These are phyloP conservation scores for Drosophila cardini DNA, from an alignment of 1,140 invertebrate genomes.

Conservation along the genomic window DNA sequence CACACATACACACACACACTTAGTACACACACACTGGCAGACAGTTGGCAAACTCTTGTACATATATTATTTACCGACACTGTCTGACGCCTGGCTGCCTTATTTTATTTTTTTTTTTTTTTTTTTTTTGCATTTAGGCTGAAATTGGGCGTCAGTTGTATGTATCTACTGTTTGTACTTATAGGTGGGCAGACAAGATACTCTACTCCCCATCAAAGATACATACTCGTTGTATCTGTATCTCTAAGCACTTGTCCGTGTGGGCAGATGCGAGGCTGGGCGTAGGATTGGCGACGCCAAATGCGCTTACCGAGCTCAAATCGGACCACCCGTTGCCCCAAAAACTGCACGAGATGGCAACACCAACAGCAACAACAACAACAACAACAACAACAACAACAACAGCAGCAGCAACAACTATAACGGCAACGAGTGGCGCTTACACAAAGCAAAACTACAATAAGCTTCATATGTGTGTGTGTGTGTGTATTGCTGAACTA, in stretches of 20 bases:
- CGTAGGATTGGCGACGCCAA: constrained; percentile 66
- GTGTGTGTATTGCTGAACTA: constrained; percentile 46
- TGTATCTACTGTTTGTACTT: constrained; percentile 18
- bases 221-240: constrained; percentile 41
- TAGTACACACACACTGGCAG: constrained; percentile 13
- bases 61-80: constrained; percentile 54
- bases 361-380: constrained; percentile 3
- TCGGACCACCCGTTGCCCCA: constrained; percentile 62
- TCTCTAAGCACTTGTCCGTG: constrained; percentile 67
- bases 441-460: constrained; percentile 15
- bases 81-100: constrained; percentile 46
- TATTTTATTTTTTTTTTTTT: constrained; percentile 29
- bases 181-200: constrained; percentile 54
- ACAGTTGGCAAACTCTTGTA: constrained; percentile 42
- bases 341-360: constrained; percentile 39
- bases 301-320: constrained; percentile 54
- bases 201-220: constrained; percentile 2
- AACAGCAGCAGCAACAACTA: constrained; percentile 32
- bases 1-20: constrained; percentile 27
- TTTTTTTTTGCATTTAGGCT: constrained; percentile 57
- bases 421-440: constrained; percentile 58
- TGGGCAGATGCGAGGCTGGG: constrained; percentile 61
- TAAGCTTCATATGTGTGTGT: constrained; percentile 1
- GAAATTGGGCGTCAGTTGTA: constrained; percentile 58
- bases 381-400: constrained; percentile 26